phyloP scores from a whole-genome alignment of 2,888 invertebrate species.

The Seladonia tumulorum region DNA sequence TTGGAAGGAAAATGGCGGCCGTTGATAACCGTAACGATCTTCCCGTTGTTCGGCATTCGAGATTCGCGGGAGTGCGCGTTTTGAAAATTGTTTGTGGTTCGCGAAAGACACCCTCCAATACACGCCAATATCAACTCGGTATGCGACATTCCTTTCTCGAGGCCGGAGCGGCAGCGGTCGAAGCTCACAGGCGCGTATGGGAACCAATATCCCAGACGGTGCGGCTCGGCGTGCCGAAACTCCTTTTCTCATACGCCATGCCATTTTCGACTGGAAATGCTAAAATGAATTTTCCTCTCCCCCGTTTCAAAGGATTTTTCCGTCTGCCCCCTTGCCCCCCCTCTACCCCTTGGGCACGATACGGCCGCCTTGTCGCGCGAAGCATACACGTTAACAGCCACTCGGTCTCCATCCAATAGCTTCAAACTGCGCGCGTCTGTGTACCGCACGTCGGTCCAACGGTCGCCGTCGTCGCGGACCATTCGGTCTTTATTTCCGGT shows the following conservation, averaged over 20 bases:
- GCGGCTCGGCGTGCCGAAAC: conserved; percentile 26
- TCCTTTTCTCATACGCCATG: conserved; percentile 31
- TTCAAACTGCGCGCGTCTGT: conserved; percentile 27
- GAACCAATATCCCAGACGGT: conserved; percentile 51
- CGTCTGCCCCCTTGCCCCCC: background rate
- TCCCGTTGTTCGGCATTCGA: background rate
- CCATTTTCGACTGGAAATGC: conserved; percentile 55
- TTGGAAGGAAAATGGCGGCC: too few relatives aligned
- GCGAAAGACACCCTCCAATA: conserved; percentile 21
- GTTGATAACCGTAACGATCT: background rate
- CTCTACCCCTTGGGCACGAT: background rate
- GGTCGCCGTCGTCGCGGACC: conserved; percentile 25
- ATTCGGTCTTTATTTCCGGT: conserved; percentile 69
- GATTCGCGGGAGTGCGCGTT: conserved; percentile 6
- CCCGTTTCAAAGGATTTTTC: conserved; percentile 49
- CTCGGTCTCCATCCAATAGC: conserved; percentile 47
- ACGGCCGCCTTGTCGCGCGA: conserved; percentile 10
- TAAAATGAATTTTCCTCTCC: conserved; percentile 60
- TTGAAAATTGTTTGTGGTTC: conserved; percentile 56
- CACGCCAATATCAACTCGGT: conserved; percentile 46
- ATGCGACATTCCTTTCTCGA: conserved; percentile 40
- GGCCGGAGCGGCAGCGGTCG: background rate
- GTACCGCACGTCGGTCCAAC: background rate
- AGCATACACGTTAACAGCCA: conserved; percentile 32
- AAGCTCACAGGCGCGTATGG: background rate